Evolutionary conservation across 2,797 vertebrate species (phyloP), one percentile per base, ranked within the genome.

Genomic region (Pipistrellus pygmaeus): DNA sequence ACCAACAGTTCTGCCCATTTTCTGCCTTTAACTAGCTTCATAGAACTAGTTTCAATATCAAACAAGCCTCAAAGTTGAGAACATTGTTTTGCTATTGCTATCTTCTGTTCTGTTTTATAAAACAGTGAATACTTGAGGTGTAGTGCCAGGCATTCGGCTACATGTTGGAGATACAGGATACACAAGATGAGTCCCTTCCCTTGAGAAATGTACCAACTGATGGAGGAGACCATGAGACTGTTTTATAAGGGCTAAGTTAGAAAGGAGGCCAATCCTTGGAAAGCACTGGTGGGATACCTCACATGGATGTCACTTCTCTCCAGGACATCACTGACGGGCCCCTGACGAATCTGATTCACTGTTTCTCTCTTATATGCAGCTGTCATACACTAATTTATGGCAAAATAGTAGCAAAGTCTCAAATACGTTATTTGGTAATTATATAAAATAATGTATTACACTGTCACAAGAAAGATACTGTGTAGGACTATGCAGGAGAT

Each of bases 21-120:
- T 44, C 53, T 75, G n/a, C 44, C 76, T 80, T 44, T 18, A 32
- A 46, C 9, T 62, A 32, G 32, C 18, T 55, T 18, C 75, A 55
- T 9, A 72, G 53, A 92, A 64, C 9, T 35, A 48, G 30, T 46
- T 86, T 85, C 20, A 51, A 15, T 48, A n/a, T 38, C 25, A 82
- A 35, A 78, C 81, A 71, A 71, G 17, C 9, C 51, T 38, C 35
- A 25, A n/a, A 62, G 76, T 32, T 6, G 3, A 41, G 23, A 57
- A 35, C 25, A 6, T 5, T 25, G 8, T 72, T 93, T 84, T 69
- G 20, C 14, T 92, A 5, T 27, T 64, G 1, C 4, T 90, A 35
- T 88, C 9, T 76, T 64, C 68, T 75, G 38, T 87, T 86, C 68
- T 66, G 5, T 77, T 93, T 87, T 51, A 87, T 15, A 71, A 93